Evolutionary conservation across 2,888 invertebrate species (phyloP), one percentile per base, ranked within the genome.

Genomic region (Anodontia alba): DNA sequence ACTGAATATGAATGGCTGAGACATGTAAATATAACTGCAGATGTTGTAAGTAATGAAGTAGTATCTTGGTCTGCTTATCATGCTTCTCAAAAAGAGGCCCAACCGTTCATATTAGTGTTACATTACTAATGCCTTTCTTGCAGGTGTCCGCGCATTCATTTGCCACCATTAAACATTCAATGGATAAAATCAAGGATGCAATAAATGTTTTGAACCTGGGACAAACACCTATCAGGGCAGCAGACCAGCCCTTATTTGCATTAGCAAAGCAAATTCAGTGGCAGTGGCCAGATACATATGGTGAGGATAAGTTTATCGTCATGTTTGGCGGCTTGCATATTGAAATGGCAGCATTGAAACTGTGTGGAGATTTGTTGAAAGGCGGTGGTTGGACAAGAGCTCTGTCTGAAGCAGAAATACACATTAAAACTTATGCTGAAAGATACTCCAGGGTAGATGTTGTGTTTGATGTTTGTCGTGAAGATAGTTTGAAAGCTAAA

Each of bases 331-430:
- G 38, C 5, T 38, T 38, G 38, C 38, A 38, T 38, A 38, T 38
- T 8, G 38, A 38, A 38, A 38, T 38, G 38, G 38, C 38, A 8
- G 38, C 38, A 38, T 38, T 38, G 5, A 38, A 38, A 12, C 7
- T 12, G 5, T 38, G 5, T 38, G 38, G 38, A 8, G 38, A 12
- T 12, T 38, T 38, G 12, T 12, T 38, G n/a, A 49, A 49, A 49
- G 49, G 20, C 20, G 17, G 49, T 20, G 49, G 49, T 5, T 49
- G 49, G 49, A 23, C 49, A 49, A 23, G 10, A 5, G 49, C 49
- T 38, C 38, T 38, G 57, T 23, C 26, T n/a, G 57, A 84, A 42
- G 88, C 91, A 20, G 82, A 57, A 10, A 81, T 91, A 66, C 82
- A 88, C 15, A 66, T 66, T 15, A 15, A 67, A 17, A 81, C 84